phyloP scores from a whole-genome alignment of 2,797 vertebrate species.

The Okamejei kenojei region DNA sequence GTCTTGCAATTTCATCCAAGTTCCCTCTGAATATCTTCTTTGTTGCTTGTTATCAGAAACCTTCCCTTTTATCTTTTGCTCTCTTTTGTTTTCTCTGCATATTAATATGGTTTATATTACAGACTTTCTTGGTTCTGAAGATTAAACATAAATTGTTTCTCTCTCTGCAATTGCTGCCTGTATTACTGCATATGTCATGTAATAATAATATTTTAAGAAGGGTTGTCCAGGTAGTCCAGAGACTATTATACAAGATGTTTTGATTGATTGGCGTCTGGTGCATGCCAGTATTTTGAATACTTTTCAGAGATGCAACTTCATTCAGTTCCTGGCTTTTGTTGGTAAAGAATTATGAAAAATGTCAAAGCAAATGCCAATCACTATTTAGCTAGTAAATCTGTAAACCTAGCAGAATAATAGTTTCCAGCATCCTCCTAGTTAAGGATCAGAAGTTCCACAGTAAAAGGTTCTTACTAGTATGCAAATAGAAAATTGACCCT shows the following conservation, averaged over 20 bases:
- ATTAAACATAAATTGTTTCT: too few relatives aligned
- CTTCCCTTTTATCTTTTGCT: too few relatives aligned
- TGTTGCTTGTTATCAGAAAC: too few relatives aligned
- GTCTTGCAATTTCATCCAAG: too few relatives aligned
- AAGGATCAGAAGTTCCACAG: background rate
- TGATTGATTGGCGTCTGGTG: too few relatives aligned
- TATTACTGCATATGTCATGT: too few relatives aligned
- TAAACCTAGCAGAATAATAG: background rate
- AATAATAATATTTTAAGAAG: too few relatives aligned
- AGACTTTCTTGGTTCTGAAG: too few relatives aligned
- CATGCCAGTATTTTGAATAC: background rate
- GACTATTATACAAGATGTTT: background rate
- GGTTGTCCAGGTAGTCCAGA: background rate
- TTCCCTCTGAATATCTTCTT: too few relatives aligned
- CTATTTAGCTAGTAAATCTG: background rate
- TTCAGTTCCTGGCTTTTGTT: background rate
- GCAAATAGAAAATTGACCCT: conserved; percentile 57
- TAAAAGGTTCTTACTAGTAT: conserved; percentile 50
- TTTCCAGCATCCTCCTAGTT: background rate
- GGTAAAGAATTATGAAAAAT: background rate
- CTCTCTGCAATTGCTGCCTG: too few relatives aligned
- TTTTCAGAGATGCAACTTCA: background rate
- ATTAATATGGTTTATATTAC: too few relatives aligned
- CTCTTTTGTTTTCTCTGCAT: too few relatives aligned
- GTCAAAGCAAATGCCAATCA: background rate